Percentiles rank a stretch among this genome's conserved stretches.
These are phyloP conservation scores for Phyllostomus discolor DNA, from an alignment of 2,113 vertebrate genomes.

Conservation along the genomic window DNA sequence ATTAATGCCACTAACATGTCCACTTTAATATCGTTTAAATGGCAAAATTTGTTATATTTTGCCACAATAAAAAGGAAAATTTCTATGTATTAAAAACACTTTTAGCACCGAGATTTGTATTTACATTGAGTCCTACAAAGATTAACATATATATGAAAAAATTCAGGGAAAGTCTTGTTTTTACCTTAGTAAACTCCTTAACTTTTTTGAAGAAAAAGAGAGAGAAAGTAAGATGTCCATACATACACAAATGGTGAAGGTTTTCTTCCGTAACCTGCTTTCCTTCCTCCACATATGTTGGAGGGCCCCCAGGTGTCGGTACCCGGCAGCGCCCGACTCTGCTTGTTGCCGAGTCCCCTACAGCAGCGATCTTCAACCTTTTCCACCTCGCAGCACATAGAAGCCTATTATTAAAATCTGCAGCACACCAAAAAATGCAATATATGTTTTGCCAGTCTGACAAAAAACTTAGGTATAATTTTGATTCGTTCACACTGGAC, in stretches of 20 bases:
- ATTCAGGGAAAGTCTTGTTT: neutral
- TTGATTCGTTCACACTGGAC: neutral
- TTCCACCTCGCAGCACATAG: neutral
- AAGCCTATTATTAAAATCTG: neutral
- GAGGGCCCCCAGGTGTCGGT: neutral
- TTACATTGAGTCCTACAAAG: neutral
- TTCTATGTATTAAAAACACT: neutral
- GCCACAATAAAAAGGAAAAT: neutral
- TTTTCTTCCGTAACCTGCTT: neutral
- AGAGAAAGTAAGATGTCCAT: neutral
- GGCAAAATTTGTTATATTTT: neutral
- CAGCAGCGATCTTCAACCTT: neutral
- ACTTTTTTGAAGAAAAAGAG: neutral
- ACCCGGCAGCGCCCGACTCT: neutral
- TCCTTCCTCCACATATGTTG: neutral
- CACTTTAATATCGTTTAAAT: neutral
- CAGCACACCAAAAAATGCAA: neutral
- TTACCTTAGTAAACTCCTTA: neutral
- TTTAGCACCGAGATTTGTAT: neutral
- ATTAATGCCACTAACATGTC: neutral
- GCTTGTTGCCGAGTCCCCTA: neutral
- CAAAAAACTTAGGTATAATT: neutral
- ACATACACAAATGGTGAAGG: neutral
- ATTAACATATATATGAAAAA: neutral
- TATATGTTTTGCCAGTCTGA: neutral